phyloP scores from a whole-genome alignment of 2,797 vertebrate genomes.

The Poeciliopsis gracilis region DNA sequence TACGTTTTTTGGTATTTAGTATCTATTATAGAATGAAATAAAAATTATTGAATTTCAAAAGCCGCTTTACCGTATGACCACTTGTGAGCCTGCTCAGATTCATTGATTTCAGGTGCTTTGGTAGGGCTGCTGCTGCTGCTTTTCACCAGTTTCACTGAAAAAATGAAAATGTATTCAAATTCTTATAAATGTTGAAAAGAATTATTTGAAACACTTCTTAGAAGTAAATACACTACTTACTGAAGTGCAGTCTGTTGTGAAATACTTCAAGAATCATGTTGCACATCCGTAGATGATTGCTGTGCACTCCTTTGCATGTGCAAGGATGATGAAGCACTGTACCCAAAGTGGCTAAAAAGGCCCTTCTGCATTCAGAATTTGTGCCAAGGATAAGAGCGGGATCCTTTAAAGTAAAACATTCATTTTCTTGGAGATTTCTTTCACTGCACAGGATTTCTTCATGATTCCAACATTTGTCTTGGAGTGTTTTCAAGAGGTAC shows the following conservation, averaged over 20 bases:
- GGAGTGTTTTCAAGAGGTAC: slow-evolving; percentile 76
- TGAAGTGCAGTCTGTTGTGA: slow-evolving; percentile 85
- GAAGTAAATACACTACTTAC: slow-evolving; percentile 69
- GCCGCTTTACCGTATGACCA: slow-evolving; percentile 50
- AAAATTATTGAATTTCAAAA: not conserved
- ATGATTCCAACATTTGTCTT: slow-evolving; percentile 82
- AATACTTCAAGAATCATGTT: slow-evolving; percentile 81
- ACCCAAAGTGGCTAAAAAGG: slow-evolving; percentile 84
- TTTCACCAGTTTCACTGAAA: slow-evolving; percentile 52
- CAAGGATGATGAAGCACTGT: slow-evolving; percentile 84
- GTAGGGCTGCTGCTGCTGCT: slow-evolving; percentile 12
- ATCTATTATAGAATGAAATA: not conserved
- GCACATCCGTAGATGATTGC: slow-evolving; percentile 75
- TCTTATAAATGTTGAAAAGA: not conserved
- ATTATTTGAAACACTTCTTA: not conserved
- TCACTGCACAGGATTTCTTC: slow-evolving; percentile 68
- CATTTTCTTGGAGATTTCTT: slow-evolving; percentile 60
- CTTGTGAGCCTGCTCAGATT: slow-evolving; percentile 26
- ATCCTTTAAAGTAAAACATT: slow-evolving; percentile 81
- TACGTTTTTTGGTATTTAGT: not conserved
- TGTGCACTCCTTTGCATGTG: slow-evolving; percentile 75
- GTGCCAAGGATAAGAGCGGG: slow-evolving; percentile 77
- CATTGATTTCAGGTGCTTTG: slow-evolving; percentile 22
- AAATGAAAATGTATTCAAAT: not conserved
- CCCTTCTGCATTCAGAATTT: slow-evolving; percentile 81